phyloP scores from a whole-genome alignment of 2,797 vertebrate species.

The Atherinosoma microstoma region DNA sequence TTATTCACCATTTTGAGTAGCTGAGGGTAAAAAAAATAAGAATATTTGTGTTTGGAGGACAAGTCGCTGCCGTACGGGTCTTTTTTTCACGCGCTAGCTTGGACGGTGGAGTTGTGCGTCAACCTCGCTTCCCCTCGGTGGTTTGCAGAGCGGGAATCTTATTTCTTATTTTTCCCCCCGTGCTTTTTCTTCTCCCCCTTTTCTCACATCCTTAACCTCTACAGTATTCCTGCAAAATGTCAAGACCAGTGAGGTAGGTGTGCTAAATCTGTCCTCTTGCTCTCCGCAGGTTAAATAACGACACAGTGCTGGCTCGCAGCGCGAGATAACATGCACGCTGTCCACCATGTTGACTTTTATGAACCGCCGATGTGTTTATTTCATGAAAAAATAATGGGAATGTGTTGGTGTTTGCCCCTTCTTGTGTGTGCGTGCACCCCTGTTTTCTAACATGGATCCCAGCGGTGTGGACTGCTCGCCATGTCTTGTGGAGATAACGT shows the following conservation, averaged over 20 bases:
- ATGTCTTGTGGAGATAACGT: conserved; percentile 50
- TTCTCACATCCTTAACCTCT: conserved; percentile 81
- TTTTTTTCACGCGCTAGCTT: conserved; percentile 73
- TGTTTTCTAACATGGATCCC: conserved; percentile 75
- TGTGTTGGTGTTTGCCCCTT: conserved; percentile 33
- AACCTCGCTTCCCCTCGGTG: conserved; percentile 68
- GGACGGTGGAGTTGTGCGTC: conserved; percentile 76
- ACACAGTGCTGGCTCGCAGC: conserved; percentile 54
- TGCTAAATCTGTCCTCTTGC: conserved; percentile 73
- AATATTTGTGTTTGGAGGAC: conserved; percentile 71
- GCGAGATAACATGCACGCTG: conserved; percentile 66
- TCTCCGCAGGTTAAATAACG: conserved; percentile 47
- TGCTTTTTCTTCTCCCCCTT: conserved; percentile 70
- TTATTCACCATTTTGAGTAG: conserved; percentile 91
- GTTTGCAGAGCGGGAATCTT: conserved; percentile 78
- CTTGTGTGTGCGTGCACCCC: conserved; percentile 37
- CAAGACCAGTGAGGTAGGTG: conserved; percentile 89
- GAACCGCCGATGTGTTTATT: conserved; percentile 61
- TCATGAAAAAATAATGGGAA: conserved; percentile 68
- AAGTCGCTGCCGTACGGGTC: conserved; percentile 54
- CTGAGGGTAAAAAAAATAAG: conserved; percentile 79
- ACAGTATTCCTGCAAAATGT: conserved; percentile 88
- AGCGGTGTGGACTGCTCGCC: conserved; percentile 69
- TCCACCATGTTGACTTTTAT: conserved; percentile 66
- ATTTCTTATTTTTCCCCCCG: conserved; percentile 52